phyloP scores from a whole-genome alignment of 2,888 invertebrate species.

The Emmelina monodactyla region DNA sequence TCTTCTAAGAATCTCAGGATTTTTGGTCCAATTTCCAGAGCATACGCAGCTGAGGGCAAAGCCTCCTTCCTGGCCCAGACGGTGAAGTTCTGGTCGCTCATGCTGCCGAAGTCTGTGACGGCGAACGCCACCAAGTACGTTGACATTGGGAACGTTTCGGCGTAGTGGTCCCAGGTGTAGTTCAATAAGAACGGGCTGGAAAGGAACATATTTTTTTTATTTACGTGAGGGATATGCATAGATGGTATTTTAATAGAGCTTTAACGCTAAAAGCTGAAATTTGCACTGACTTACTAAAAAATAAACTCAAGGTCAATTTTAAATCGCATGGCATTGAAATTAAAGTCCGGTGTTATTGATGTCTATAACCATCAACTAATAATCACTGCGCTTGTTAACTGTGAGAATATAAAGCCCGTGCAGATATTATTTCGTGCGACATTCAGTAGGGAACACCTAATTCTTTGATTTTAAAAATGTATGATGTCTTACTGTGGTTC shows the following conservation, averaged over 20 bases:
- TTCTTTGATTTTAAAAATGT: background rate
- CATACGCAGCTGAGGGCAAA: slow-evolving; percentile 75
- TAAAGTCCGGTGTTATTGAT: no score
- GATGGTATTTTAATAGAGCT: no score
- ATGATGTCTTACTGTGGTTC: slow-evolving; percentile 56
- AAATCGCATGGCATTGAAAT: no score
- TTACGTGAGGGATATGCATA: no score
- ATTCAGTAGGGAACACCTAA: no score
- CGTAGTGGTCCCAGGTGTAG: slow-evolving; percentile 81
- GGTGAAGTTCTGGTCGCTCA: slow-evolving; percentile 66
- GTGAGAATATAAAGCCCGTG: no score
- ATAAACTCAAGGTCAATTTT: no score
- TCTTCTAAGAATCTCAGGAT: slow-evolving; percentile 75
- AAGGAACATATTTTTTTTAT: slow-evolving; percentile 7
- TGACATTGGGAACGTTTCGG: slow-evolving; percentile 85
- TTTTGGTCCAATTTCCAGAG: slow-evolving; percentile 77
- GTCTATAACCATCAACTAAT: no score
- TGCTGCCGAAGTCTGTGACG: slow-evolving; percentile 76
- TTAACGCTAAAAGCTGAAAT: no score
- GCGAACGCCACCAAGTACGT: slow-evolving; percentile 88
- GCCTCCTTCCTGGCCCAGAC: slow-evolving; percentile 78
- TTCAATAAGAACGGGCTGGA: slow-evolving; percentile 62
- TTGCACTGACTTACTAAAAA: no score
- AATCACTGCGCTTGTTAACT: no score
- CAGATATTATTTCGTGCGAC: no score